Evolutionary conservation across 2,797 vertebrate genomes (phyloP).

Genomic region (Mormyrops attenuatus): DNA sequence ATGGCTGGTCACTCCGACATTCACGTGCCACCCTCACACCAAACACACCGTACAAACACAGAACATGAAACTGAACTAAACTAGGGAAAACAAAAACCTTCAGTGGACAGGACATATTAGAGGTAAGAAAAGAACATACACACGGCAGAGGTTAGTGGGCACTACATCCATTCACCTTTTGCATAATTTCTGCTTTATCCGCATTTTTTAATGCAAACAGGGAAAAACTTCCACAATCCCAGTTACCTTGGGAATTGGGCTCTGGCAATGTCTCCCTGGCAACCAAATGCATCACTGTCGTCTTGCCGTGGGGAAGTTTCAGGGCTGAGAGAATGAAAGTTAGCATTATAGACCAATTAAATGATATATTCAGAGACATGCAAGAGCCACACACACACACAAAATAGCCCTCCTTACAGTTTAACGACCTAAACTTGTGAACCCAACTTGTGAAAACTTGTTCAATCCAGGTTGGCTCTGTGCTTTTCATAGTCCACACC

Average conservation of each 20-base stretch:
- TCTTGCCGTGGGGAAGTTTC: constrained; percentile 96
- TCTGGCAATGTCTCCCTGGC: constrained; percentile 97
- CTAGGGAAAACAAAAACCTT: background rate
- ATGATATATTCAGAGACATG: background rate
- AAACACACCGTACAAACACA: background rate
- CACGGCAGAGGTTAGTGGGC: background rate
- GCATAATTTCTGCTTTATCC: background rate
- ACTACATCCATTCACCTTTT: background rate
- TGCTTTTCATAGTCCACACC: background rate
- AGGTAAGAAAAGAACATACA: background rate
- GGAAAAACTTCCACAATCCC: constrained; percentile 22
- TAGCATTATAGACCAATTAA: background rate
- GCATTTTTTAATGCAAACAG: background rate
- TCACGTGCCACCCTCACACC: background rate
- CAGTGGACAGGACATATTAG: background rate
- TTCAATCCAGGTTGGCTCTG: background rate
- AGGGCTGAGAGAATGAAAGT: constrained; percentile 63
- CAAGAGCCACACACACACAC: background rate
- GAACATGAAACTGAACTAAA: background rate
- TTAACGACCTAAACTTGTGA: background rate
- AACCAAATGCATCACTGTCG: constrained; percentile 99
- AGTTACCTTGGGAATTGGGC: constrained; percentile 97
- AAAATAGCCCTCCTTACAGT: background rate
- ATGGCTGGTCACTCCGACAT: background rate
- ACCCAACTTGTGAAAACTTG: background rate